Evolutionary conservation across 2,113 vertebrate species (phyloP).

Genomic region (Strix uralensis): DNA sequence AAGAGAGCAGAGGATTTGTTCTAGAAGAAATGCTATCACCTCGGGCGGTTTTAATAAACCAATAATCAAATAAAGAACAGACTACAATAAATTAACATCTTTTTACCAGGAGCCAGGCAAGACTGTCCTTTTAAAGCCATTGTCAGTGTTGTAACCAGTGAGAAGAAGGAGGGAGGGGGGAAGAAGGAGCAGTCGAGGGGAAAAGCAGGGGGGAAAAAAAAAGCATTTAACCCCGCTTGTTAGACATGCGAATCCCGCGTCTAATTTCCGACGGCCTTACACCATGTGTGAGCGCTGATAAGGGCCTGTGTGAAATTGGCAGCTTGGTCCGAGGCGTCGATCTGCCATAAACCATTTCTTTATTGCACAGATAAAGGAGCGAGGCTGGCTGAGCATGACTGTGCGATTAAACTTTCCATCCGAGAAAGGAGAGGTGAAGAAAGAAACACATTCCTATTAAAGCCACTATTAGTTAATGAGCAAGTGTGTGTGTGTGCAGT

Average conservation of each 20-base stretch:
- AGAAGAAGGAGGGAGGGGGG: neutral
- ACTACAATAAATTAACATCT: conserved; percentile 48
- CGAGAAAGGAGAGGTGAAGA: neutral
- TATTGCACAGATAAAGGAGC: conserved; percentile 56
- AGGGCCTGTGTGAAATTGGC: conserved; percentile 66
- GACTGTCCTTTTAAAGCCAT: neutral
- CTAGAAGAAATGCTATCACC: conserved; percentile 24
- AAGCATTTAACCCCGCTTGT: conserved; percentile 62
- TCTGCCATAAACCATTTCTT: conserved; percentile 42
- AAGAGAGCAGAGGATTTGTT: neutral
- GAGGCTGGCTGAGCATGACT: conserved; percentile 36
- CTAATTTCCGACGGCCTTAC: conserved; percentile 48
- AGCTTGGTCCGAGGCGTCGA: conserved; percentile 1
- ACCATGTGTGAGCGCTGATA: conserved; percentile 64
- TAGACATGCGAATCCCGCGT: conserved; percentile 25
- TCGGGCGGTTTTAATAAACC: conserved; percentile 60
- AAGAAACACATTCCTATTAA: neutral
- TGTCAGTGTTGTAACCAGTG: neutral
- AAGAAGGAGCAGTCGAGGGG: neutral
- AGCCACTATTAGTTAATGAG: conserved; percentile 33
- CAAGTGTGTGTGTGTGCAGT: accelerated
- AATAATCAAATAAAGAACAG: conserved; percentile 66
- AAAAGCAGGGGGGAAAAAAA: neutral
- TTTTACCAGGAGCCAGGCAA: neutral
- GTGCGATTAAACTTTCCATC: conserved; percentile 18